Percentiles rank a stretch among this genome's conserved stretches.
These are phyloP conservation scores for Agrotis segetum DNA, from an alignment of 2,888 invertebrate species.

Conservation along the genomic window DNA sequence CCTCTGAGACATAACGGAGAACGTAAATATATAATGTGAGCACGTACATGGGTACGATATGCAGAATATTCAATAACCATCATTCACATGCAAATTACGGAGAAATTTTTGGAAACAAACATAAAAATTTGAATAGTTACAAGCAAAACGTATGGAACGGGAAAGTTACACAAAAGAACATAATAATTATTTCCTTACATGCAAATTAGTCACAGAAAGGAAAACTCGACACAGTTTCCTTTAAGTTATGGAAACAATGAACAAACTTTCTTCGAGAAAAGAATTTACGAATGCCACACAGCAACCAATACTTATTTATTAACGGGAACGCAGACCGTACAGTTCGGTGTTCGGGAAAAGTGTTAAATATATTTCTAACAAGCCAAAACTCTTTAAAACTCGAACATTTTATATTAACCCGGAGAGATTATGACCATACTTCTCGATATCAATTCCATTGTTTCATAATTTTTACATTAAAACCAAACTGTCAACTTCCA, in stretches of 20 bases:
- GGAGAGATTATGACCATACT: constrained; percentile 36
- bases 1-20: neutral
- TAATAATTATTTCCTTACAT: constrained; percentile 81
- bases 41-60: constrained; percentile 16
- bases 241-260: constrained; percentile 84
- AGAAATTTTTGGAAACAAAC: constrained; percentile 82
- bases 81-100: constrained; percentile 67
- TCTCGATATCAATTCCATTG: constrained; percentile 29
- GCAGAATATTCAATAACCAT: constrained; percentile 58
- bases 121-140: constrained; percentile 76
- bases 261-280: constrained; percentile 82
- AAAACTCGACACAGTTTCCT: constrained; percentile 82
- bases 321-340: constrained; percentile 71
- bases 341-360: constrained; percentile 67
- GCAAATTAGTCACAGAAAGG: constrained; percentile 84
- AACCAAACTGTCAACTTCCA: constrained; percentile 50
- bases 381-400: constrained; percentile 37
- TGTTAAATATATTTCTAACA: constrained; percentile 53
- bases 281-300: constrained; percentile 76
- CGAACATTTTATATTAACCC: constrained; percentile 34
- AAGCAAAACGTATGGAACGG: constrained; percentile 64
- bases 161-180: constrained; percentile 78
- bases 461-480: constrained; percentile 31
- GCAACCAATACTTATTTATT: constrained; percentile 82
- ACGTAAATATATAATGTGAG: constrained; percentile 16